Evolutionary conservation across 2,113 vertebrate genomes (phyloP).

Genomic region (Orcinus orca): DNA sequence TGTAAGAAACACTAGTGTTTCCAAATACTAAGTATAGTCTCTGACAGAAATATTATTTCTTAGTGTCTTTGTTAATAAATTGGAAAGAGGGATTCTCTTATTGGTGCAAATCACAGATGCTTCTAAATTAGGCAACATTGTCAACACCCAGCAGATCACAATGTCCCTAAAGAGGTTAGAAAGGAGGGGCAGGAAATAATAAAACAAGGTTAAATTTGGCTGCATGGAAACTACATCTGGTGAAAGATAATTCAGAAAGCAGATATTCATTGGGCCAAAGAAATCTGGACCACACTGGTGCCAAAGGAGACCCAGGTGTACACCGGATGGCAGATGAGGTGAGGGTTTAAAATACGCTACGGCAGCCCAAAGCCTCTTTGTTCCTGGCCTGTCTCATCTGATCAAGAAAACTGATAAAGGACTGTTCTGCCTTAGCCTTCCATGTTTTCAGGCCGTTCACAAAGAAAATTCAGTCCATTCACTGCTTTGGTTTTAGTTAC

Average conservation of each 20-base stretch:
- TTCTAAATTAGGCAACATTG: slow-evolving; percentile 68
- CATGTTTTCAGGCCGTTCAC: not conserved
- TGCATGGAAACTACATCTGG: slow-evolving; percentile 75
- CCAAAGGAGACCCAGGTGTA: slow-evolving; percentile 75
- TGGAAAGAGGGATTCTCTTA: slow-evolving; percentile 39
- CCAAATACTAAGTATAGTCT: not conserved
- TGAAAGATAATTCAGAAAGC: slow-evolving; percentile 76
- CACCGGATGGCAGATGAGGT: slow-evolving; percentile 71
- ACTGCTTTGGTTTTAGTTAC: slow-evolving; percentile 18
- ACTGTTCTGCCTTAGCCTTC: not conserved
- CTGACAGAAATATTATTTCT: slow-evolving; percentile 61
- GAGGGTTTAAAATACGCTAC: slow-evolving; percentile 60
- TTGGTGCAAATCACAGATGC: slow-evolving; percentile 73
- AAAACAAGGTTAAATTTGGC: slow-evolving; percentile 77
- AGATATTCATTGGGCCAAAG: slow-evolving; percentile 66
- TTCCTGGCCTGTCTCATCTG: not conserved
- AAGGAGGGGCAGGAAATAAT: slow-evolving; percentile 73
- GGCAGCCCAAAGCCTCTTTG: slow-evolving; percentile 43
- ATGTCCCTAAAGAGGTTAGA: slow-evolving; percentile 71
- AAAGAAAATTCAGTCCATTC: slow-evolving; percentile 13
- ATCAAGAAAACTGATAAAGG: slow-evolving; percentile 51
- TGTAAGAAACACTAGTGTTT: slow-evolving; percentile 55
- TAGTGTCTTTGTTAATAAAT: slow-evolving; percentile 69
- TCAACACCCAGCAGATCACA: slow-evolving; percentile 66
- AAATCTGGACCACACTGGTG: slow-evolving; percentile 64